Evolutionary conservation across 2,888 invertebrate genomes (phyloP), one percentile per base, ranked within the genome.

Genomic region (Ectemnius lituratus): DNA sequence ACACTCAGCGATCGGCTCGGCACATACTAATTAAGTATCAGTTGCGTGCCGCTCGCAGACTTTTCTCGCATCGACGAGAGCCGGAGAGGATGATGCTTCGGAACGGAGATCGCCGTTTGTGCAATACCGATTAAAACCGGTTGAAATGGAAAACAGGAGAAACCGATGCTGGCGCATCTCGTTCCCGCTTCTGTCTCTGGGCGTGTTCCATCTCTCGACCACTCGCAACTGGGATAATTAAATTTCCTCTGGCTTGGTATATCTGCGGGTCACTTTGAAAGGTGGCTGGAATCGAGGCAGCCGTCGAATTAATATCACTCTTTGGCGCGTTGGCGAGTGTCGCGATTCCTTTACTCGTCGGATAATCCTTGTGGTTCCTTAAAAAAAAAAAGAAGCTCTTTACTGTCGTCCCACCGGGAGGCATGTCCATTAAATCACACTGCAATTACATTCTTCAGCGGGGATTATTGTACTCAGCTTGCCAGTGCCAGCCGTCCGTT

Each of bases 401-500:
- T 76, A 82, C 75, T 65, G 66, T 60, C 70, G 73, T 67, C 68
- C 75, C 73, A 64, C 64, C 76, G 62, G 63, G 56, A 8, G 18
- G 23, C 37, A 37, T 56, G 76, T 70, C 67, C 80, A 79, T 82
- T 82, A 82, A 82, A 82, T 73, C 82, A 78, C 78, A 75, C 58
- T 69, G 82, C 80, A 82, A 76, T 75, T 82, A 73, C 82, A 82
- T 82, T 82, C 82, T 79, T 80, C 73, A 72, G 66, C 71, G 71
- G 61, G 57, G 75, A 59, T 80, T 80, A 82, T 82, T 80, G 82
- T 80, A 71, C 75, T 62, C 62, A 47, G 14, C 16, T 6, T 37
- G 37, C 37, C 4, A 8, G 37, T 8, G 37, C 37, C 37, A 37
- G 37, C 1, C 5, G 8, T 11, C 1, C 37, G 37, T 6, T 37